Base-by-base conservation (phyloP, 2,888 invertebrate species). In the Rhorus exstirpatorius region DNA sequence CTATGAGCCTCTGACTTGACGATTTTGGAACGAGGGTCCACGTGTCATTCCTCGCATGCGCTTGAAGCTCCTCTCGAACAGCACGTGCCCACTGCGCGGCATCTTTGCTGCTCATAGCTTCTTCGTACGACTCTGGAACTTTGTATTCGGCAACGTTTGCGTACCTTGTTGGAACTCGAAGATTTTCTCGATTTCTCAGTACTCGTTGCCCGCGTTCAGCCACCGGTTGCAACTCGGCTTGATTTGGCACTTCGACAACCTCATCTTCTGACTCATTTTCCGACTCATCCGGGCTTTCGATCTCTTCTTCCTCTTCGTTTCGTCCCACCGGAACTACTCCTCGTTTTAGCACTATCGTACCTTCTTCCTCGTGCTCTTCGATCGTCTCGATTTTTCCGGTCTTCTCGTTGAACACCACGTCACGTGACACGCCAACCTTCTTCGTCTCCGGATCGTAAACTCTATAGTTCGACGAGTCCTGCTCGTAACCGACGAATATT, bases 401-500 rank as follows among this genome's bases (percentile, higher is more conserved):
- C 1, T 14, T 61, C 14, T 65, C 75, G 19, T 75, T 58, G 46
- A 75, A 75, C 0, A n/a, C 14, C 8, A 65, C 65, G 6, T 65
- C 75, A 0, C 75, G 26, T 14, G 55, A 58, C n/a, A 75, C 65
- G 0, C 35, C 10, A 1, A 71, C 51, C 0, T 31, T 24, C 44
- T 71, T 65, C 14, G 53, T 71, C 7, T 74, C 24, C 46, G 61
- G 53, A 31, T 80, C 63, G 7, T 81, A 72, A 7, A 85, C 14
- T 24, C 85, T 68, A 21, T 85, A 85, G 1, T 81, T 84, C 31
- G 81, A 85, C 0, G 78, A 61, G 7, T 85, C 55, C 0, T 75
- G 67, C 49, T 80, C 24, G 51, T 86, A 86, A 0, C 86, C 84
- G 1, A 84, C 68, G 24, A 86, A 80, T 7, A 86, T 72, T 21